phyloP scores from a whole-genome alignment of 2,888 invertebrate species.

The Cabera pusaria region DNA sequence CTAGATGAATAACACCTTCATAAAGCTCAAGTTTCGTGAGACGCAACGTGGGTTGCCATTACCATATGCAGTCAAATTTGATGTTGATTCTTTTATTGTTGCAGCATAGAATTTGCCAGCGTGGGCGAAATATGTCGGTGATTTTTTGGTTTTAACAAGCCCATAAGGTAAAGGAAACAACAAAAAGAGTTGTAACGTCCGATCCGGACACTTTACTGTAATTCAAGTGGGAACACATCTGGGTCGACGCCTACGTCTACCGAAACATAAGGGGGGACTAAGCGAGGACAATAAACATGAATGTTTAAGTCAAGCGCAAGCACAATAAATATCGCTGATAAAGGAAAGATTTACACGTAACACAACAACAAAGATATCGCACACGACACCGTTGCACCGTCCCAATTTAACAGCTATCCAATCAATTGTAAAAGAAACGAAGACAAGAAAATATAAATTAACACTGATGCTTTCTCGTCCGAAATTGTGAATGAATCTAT shows the following conservation, averaged over 20 bases:
- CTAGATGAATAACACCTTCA: conserved; percentile 73
- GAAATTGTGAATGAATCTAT: conserved; percentile 54
- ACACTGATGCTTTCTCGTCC: conserved; percentile 14
- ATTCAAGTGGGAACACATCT: conserved; percentile 60
- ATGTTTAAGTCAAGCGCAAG: conserved; percentile 64
- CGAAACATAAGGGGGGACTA: conserved; percentile 58
- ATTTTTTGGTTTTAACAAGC: conserved; percentile 42
- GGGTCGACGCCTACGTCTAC: conserved; percentile 73
- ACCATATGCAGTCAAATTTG: conserved; percentile 53
- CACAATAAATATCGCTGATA: conserved; percentile 77
- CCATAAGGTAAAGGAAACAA: conserved; percentile 50
- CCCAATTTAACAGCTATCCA: conserved; percentile 48
- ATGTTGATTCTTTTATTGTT: conserved; percentile 59
- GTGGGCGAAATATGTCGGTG: conserved; percentile 68
- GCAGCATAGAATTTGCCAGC: conserved; percentile 61
- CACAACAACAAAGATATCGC: conserved; percentile 57
- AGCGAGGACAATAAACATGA: conserved; percentile 64
- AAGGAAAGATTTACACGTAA: conserved; percentile 64
- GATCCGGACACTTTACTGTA: conserved; percentile 50
- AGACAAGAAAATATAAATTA: conserved; percentile 23
- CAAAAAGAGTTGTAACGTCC: conserved; percentile 53
- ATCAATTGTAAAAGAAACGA: conserved; percentile 39
- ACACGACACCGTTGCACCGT: conserved; percentile 55
- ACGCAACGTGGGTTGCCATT: conserved; percentile 62
- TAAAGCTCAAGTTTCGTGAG: conserved; percentile 61